Evolutionary conservation across 2,797 vertebrate genomes (phyloP), one percentile per base, ranked within the genome.

Genomic region (Hydrolagus colliei): DNA sequence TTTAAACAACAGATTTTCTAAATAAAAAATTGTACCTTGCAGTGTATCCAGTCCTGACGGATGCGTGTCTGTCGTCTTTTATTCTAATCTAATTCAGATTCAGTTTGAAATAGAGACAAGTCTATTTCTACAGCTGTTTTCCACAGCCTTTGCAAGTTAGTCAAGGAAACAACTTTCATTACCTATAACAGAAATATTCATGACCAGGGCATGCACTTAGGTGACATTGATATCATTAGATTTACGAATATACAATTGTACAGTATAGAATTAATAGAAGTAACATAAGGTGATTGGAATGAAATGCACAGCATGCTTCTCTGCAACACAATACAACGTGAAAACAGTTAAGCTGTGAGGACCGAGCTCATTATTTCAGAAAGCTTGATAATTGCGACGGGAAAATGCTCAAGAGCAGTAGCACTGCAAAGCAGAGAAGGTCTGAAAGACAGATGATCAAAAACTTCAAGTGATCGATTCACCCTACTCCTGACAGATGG

Each of bases 361-460:
- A 71, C 18, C 20, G 79, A 84, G 32, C 65, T 41, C 32, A 84
- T 84, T 84, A 84, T 68, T 71, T 84, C 65, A 71, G n/a, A 71
- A 41, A 27, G 20, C 65, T 20, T 52, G 41, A 67, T 71, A 80
- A 80, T 52, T 2, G 9, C n/a, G 62, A 71, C 27, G 79, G 32
- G 67, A n/a, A 84, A 20, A 11, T n/a, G 18, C 27, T 20, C 32
- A 71, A 71, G 79, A 41, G 4, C 32, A 71, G 32, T 82, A 41
- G 32, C 67, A 20, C 22, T 84, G 32, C 79, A 84, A 35, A 14
- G 18, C 16, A 27, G 3, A 65, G 16, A 68, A 32, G 63, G 32
- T 68, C 79, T 68, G 63, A 18, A 32, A 20, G 32, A 71, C 4
- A 41, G 65, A 84, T 84, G 65, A n/a, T 71, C 27, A 71, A 71